Percentiles rank a stretch among this genome's conserved stretches.
phyloP scores from a whole-genome alignment of 2,888 invertebrate genomes.

The Chrysopilus asiliformis region DNA sequence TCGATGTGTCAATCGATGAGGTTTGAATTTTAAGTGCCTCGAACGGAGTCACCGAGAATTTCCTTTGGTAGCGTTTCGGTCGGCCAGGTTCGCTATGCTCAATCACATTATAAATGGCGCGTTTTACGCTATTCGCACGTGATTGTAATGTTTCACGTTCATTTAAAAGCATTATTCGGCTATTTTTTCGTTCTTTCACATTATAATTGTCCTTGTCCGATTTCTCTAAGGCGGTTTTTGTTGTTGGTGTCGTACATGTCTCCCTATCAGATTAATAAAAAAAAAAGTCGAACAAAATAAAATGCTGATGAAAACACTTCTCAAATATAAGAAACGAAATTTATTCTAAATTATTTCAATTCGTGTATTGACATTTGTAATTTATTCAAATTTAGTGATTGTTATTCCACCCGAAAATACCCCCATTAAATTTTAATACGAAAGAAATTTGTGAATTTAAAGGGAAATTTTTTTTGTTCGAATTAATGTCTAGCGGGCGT shows the following conservation, averaged over 20 bases:
- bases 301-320: too few relatives aligned
- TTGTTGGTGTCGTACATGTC: slow-evolving; percentile 3
- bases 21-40: slow-evolving; percentile 29
- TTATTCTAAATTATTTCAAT: too few relatives aligned
- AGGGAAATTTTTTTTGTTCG: too few relatives aligned
- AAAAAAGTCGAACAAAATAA: too few relatives aligned
- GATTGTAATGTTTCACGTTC: slow-evolving; percentile 46
- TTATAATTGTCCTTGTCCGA: slow-evolving; percentile 42
- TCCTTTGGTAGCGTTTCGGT: slow-evolving; percentile 39
- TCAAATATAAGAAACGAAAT: too few relatives aligned
- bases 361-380: too few relatives aligned
- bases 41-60: slow-evolving; percentile 32
- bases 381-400: too few relatives aligned
- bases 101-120: slow-evolving; percentile 65
- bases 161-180: slow-evolving; percentile 35
- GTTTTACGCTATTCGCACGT: slow-evolving; percentile 70
- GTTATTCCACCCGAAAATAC: too few relatives aligned
- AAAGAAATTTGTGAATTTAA: too few relatives aligned
- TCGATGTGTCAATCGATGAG: slow-evolving; percentile 29
- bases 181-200: slow-evolving; percentile 32
- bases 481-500: too few relatives aligned
- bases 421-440: too few relatives aligned
- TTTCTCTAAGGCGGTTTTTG: slow-evolving; percentile 38
- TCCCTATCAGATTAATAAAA: neutral
- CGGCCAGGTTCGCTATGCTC: slow-evolving; percentile 57